Base-by-base conservation (phyloP, 1,140 invertebrate species). In the Drosophila mauritiana region DNA sequence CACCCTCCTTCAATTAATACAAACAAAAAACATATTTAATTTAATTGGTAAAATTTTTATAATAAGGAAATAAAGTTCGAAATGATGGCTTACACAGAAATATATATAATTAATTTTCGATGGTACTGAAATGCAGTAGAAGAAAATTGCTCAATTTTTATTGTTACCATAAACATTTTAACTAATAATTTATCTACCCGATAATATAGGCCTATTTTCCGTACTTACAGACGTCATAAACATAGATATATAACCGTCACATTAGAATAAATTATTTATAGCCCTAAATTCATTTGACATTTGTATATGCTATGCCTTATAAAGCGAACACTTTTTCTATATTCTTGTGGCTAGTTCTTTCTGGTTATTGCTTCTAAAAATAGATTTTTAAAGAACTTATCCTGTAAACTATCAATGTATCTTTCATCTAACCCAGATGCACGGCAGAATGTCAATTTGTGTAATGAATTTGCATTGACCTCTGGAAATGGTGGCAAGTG, bases 381-480 rank as follows among this genome's bases (percentile, higher is more conserved):
- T 52, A n/a, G 22, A 31, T 34, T 45, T n/a, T 45, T 31, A 5
- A 15, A 8, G 4, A 7, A 39, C 15, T 13, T 46, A 63, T 39
- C 39, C 59, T 34, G 37, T 36, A 59, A 57, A 49, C 31, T 43
- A 17, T 13, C 17, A 20, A 34, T 22, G 27, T 49, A 42, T 67
- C 57, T 22, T 36, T 49, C 63, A 68, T 40, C 67, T 40, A 36
- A 70, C 15, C 27, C 45, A 75, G 51, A 48, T 68, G 73, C 61
- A 48, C 13, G 46, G 27, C 20, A 37, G 20, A 39, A 34, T 57
- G 43, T 52, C 82, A 78, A 85, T 85, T 85, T 88, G 64, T 67
- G 57, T 85, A 82, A 85, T 88, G 81, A 86, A 74, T 78, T 85
- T 75, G 57, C 52, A 74, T 48, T 69, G 78, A 67, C 78, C 76